Conservation (phyloP, 2,113 vertebrate genomes). For the Gnathonemus echidnorhynchus region DNA sequence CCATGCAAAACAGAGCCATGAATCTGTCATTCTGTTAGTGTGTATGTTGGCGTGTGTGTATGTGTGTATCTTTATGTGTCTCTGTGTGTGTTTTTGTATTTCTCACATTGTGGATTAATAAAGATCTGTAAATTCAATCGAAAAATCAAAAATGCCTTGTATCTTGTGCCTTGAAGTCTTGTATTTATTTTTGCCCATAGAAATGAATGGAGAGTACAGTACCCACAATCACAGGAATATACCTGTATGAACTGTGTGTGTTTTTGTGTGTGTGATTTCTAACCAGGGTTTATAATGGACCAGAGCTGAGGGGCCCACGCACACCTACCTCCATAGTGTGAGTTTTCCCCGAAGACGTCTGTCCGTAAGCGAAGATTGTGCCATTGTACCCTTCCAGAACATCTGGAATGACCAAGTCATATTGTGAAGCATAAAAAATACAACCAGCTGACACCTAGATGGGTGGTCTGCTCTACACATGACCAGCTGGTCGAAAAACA, state of each 20-base stretch:
- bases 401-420: conserved; percentile 55
- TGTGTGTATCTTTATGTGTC: not conserved
- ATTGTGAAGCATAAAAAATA: not conserved
- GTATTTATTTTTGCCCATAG: not conserved
- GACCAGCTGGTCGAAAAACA: not conserved
- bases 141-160: not conserved
- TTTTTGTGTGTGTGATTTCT: not conserved
- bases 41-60: not conserved
- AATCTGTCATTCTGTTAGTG: not conserved
- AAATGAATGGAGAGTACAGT: not conserved
- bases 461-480: not conserved
- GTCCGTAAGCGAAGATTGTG: conserved; percentile 89
- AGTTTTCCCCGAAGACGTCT: conserved; percentile 85
- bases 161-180: not conserved
- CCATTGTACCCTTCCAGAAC: conserved; percentile 89
- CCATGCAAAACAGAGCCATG: not conserved
- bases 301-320: not conserved
- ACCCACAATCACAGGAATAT: not conserved
- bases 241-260: not conserved
- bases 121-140: not conserved
- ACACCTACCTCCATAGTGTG: conserved; percentile 77
- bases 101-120: not conserved
- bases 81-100: not conserved
- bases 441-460: not conserved
- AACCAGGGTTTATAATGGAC: not conserved